Evolutionary conservation across 2,888 invertebrate genomes (phyloP), one percentile per base, ranked within the genome.

Genomic region (Oligia fasciuncula): DNA sequence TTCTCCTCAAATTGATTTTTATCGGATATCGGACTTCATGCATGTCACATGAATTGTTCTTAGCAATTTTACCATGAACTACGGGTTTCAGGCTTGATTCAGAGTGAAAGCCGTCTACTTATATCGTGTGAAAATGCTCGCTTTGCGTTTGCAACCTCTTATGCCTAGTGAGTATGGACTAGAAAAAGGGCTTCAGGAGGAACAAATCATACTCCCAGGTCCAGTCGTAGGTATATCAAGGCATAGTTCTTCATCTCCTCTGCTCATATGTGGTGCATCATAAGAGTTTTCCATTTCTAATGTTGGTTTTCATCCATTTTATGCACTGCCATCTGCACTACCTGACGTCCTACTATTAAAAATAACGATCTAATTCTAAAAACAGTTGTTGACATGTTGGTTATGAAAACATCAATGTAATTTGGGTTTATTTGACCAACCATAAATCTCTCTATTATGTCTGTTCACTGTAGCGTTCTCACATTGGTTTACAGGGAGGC

Each of bases 401-500:
- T 76, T 63, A 19, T 51, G n/a, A 49, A 63, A 73, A 76, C 35
- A 19, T 19, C 23, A 43, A 71, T 13, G 9, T 71, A 49, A n/a
- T 76, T 51, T 23, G n/a, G 40, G n/a, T 62, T 70, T 11, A 62
- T 57, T 75, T 74, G 23, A 29, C 35, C 51, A 68, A 74, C n/a
- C 62, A 80, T 54, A 66, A 3, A 35, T 66, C 23, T 40, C 23
- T 60, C 57, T 51, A 73, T 79, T 80, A 79, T 79, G 62, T 54
- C 6, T 63, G 68, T n/a, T 79, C 46, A 57, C 65, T 62, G 78
- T 54, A 63, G 62, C 68, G 43, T 84, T 68, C 63, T 75, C 73
- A 70, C 73, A 66, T 83, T 49, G n/a, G 66, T 83, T 68, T 43
- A 77, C 66, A 71, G 65, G 76, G 51, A 57, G 69, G 73, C 40